A percentile compares a stretch with the other conserved stretches of the same genome.
These are phyloP conservation scores for Pedicia rivosa DNA, from an alignment of 2,888 invertebrate species.

Conservation along the genomic window DNA sequence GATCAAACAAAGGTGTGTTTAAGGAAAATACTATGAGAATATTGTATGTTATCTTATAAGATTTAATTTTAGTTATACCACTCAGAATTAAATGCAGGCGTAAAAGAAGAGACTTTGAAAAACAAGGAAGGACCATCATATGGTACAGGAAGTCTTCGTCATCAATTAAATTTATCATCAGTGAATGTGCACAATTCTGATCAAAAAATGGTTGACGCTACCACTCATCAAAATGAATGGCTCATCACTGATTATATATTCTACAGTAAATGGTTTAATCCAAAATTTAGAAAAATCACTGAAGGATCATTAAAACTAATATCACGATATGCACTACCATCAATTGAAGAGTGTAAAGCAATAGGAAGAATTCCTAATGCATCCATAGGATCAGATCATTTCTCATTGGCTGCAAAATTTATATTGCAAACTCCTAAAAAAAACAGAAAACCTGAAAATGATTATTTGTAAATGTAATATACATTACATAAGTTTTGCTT, in stretches of 20 bases:
- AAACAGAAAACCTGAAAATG: no score
- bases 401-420: slow-evolving; percentile 61
- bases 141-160: slow-evolving; percentile 40
- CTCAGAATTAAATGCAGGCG: no score
- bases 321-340: slow-evolving; percentile 50
- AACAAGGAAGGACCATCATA: slow-evolving; percentile 11
- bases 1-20: background rate
- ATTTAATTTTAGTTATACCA: no score
- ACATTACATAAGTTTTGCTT: no score
- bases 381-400: slow-evolving; percentile 64
- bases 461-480: no score
- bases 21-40: background rate
- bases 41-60: no score
- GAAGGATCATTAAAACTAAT: slow-evolving; percentile 34
- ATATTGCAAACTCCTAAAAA: no score
- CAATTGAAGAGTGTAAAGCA: slow-evolving; percentile 36
- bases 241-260: slow-evolving; percentile 85
- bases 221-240: slow-evolving; percentile 63
- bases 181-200: slow-evolving; percentile 43
- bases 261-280: slow-evolving; percentile 37
- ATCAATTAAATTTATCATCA: slow-evolving; percentile 49
- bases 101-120: no score
- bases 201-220: slow-evolving; percentile 36
- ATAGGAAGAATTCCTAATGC: slow-evolving; percentile 56
- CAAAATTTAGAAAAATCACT: slow-evolving; percentile 1